Base-by-base conservation (phyloP, 1,140 invertebrate genomes). In the Lethrus apterus region DNA sequence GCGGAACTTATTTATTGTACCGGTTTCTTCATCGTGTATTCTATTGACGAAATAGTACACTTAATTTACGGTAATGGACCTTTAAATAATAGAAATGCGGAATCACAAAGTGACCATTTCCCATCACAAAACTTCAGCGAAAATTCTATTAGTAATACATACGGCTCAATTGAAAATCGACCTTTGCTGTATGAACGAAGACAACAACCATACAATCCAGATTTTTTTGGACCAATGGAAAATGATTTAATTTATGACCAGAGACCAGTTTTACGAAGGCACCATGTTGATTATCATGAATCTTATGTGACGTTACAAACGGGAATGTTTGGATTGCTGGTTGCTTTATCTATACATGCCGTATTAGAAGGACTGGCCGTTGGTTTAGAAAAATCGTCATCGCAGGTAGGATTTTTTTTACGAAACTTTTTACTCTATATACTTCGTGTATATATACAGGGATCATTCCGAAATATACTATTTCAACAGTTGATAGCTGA, bases 351-450 rank as follows among this genome's bases (percentile, higher is more conserved):
- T 3, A 67, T 89, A 26, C 88, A 89, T 57, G 81, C 85, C 10
- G 62, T 86, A 2, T 72, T 92, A 17, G 89, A 93, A 68, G 88
- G 89, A 26, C 62, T 92, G 20, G 86, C 87, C 1, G 84, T 93
- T 56, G 89, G 89, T 1, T 66, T 92, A 20, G 79, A 84, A 57
- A 75, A 78, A 47, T 68, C 66, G 4, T 52, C 72, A 23, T 56
- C 73, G 1, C 72, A 83, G 69, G 82, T 87, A n/a, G n/a, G n/a
- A n/a, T n/a, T n/a, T n/a, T n/a, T n/a, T n/a, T n/a, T n/a, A n/a
- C n/a, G n/a, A n/a, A n/a, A n/a, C n/a, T n/a, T n/a, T n/a, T n/a
- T n/a, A n/a, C n/a, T n/a, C n/a, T n/a, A n/a, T n/a, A n/a, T n/a
- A n/a, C n/a, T n/a, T n/a, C n/a, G n/a, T n/a, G n/a, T n/a, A n/a